Base-by-base conservation (phyloP, 2,888 invertebrate species). In the Subacronicta megacephala region DNA sequence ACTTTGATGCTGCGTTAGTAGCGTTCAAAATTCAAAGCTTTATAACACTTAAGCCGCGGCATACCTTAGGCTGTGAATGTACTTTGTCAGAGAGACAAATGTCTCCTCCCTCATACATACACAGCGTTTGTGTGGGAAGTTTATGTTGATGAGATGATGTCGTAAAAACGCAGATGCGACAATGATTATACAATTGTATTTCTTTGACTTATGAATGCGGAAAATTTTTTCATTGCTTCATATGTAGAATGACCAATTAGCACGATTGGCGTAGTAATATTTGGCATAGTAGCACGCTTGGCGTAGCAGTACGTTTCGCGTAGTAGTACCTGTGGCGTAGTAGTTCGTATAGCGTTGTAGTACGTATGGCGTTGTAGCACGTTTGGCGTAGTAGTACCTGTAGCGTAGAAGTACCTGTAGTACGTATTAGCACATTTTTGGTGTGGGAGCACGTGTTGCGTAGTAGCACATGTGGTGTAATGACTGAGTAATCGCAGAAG, bases 81-180 rank as follows among this genome's bases (percentile, higher is more conserved):
- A 83, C 87, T 84, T 82, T 83, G 84, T 85, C 83, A 79, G 74
- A 43, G 78, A 85, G 84, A 87, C 84, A 87, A 87, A 87, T 86
- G 85, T 84, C 75, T 72, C 82, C 79, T 84, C 75, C 71, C 82
- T 80, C 80, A 84, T 84, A 80, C 83, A 84, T 82, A 82, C 75
- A 77, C 77, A 74, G 69, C 75, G 77, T 75, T 81, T 81, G 71
- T 70, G 59, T 41, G 49, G 41, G 57, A 66, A 74, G 62, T 72
- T 78, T 75, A 75, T 79, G 71, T 60, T 77, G 82, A 83, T 79
- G 72, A 77, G 56, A 57, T 54, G 57, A 62, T 43, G 53, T 43
- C 60, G 50, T 65, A 61, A 62, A 68, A 51, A 52, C 50, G 46
- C 62, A 84, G 83, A 81, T 57, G 71, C 52, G 72, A 61, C 72